Base-by-base conservation (phyloP, 2,888 invertebrate genomes). In the Cerastis rubricosa region DNA sequence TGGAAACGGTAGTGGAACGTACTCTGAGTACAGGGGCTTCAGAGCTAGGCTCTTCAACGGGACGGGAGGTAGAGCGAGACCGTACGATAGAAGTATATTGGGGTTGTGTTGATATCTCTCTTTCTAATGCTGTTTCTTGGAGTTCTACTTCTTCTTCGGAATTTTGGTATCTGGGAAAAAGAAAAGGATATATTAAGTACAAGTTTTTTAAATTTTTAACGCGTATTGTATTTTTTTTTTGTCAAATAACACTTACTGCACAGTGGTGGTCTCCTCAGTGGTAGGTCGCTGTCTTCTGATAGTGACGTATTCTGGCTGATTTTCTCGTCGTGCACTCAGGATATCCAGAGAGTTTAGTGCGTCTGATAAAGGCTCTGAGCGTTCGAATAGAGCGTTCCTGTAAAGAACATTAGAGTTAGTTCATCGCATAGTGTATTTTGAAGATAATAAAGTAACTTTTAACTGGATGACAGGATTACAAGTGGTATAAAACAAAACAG, bases 241-340 rank as follows among this genome's bases (percentile, higher is more conserved):
- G 35, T 19, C 1, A 47, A 59, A 9, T 25, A 54, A 25, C 43
- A 78, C 96, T 95, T 94, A 97, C 97, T 94, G 96, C 40, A 92
- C 91, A 73, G 97, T 97, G 17, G 97, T 95, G 19, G 95, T 89
- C 87, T 96, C 96, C 84, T 95, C 94, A 11, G 96, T 95, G 8
- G 96, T 95, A 2, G 97, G 97, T 84, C 97, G 95, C 77, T 96
- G 97, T 87, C 98, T 95, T 88, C 97, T 96, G 61, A 98, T 98
- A 4, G 98, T 98, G 4, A 98, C 97, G 88, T 98, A 98, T 90
- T 98, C 97, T 3, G 97, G 97, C 57, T 92, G 88, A 76, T 93
- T 94, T 68, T 96, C 96, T 59, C 94, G 91, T 35, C 95, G 90
- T 0, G 94, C 89, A 63, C 89, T 94, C 11, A 90, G 78, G 19